Base-by-base conservation (phyloP, 2,797 vertebrate genomes). In the Tympanoctomys barrerae region DNA sequence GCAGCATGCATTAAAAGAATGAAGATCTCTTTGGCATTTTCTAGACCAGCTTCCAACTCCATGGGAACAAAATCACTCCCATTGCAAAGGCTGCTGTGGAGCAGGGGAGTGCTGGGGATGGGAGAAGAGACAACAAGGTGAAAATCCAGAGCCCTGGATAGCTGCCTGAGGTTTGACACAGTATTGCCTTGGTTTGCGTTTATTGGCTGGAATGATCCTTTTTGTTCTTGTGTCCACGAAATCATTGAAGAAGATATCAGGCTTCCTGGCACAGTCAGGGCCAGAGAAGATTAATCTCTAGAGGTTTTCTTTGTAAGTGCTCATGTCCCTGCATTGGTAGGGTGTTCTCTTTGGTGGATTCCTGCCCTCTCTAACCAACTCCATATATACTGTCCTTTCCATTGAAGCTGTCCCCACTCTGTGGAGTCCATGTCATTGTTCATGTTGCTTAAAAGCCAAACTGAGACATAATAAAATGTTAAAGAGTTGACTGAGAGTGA, bases 331-430 rank as follows among this genome's bases (percentile, higher is more conserved):
- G 5, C 8, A 10, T 16, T 19, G 52, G 39, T 16, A 39, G 7
- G 14, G 5, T 42, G 33, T 18, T 28, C 16, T 14, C 2, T 33
- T 42, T 19, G 4, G 16, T 46, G 22, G 39, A 57, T 36, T 68
- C 42, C 52, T 80, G 36, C 33, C 24, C 84, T 46, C 39, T 80
- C 7, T 2, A 4, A 57, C 8, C 52, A 4, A 19, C 11, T n/a
- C 5, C 2, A 1, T 16, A 59, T 77, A 36, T 49, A 36, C 16
- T 0, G 13, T 57, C 21, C 33, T 42, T 82, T 0, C 0, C 1
- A 36, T 7, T 57, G 14, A 36, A 33, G 10, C 24, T 22, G 28
- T 42, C 31, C 26, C n/a, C 59, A 33, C 54, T 71, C 22, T 22
- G 11, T 42, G 18, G 19, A 62, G 61, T 49, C 24, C 21, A n/a